Percentiles rank a stretch among this genome's conserved stretches.
These are phyloP conservation scores for Tipula lateralis DNA, from an alignment of 2,888 invertebrate genomes.

Conservation along the genomic window DNA sequence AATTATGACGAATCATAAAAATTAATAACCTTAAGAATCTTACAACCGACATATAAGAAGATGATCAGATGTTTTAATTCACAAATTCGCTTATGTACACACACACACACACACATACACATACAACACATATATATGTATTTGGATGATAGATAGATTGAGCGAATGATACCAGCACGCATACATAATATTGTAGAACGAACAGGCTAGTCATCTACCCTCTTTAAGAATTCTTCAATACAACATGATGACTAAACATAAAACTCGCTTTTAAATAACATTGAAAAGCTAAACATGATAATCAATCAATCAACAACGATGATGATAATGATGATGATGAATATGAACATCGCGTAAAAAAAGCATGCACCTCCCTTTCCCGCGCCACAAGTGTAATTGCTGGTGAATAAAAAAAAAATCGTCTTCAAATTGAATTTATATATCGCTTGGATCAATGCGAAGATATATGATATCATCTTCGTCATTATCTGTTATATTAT, in stretches of 20 bases:
- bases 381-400: neutral
- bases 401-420: too few species aligned
- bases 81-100: neutral
- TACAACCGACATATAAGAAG: neutral
- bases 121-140: neutral
- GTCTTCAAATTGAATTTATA: neutral
- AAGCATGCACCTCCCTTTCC: neutral
- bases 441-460: neutral
- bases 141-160: neutral
- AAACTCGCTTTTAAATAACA: neutral
- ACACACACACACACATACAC: neutral
- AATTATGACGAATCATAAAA: conserved; percentile 19
- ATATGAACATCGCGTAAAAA: neutral
- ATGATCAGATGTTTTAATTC: conserved; percentile 4
- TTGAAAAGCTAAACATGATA: conserved; percentile 15
- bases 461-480: neutral
- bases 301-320: neutral
- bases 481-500: neutral
- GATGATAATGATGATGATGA: neutral
- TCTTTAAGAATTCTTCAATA: neutral
- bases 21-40: neutral
- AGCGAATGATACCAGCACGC: neutral
- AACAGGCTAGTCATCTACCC: conserved; percentile 1
- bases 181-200: neutral
- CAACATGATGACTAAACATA: neutral